Conservation (phyloP, 1,140 invertebrate genomes). For the Ctenoplectra terminalis region DNA sequence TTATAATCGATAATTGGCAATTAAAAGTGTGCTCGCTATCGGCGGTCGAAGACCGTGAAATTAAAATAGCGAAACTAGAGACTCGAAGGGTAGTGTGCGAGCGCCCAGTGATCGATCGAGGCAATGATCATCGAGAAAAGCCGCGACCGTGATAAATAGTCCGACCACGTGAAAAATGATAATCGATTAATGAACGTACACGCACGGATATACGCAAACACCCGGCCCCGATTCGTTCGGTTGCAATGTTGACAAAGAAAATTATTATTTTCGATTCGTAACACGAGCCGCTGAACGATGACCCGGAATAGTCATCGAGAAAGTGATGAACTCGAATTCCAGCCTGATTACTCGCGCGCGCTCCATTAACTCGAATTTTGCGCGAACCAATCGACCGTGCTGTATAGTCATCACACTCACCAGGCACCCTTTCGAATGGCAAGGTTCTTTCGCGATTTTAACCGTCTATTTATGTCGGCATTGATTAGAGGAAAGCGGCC, state of each 20-base stretch:
- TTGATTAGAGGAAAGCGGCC: neutral
- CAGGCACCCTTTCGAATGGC: constrained; percentile 44
- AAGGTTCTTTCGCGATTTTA: constrained; percentile 51
- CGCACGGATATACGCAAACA: neutral
- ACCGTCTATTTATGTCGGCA: constrained; percentile 26
- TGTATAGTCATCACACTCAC: constrained; percentile 55
- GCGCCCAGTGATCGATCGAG: constrained; percentile 22
- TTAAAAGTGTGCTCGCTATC: constrained; percentile 48
- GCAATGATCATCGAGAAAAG: constrained; percentile 38
- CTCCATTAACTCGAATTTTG: constrained; percentile 71
- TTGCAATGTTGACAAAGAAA: constrained; percentile 50
- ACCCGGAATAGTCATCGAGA: constrained; percentile 70
- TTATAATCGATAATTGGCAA: constrained; percentile 56
- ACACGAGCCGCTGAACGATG: constrained; percentile 63
- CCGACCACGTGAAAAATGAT: constrained; percentile 28
- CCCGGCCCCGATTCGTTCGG: neutral
- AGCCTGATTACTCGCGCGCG: constrained; percentile 64
- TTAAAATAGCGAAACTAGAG: constrained; percentile 36
- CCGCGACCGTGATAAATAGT: constrained; percentile 34
- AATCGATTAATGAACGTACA: constrained; percentile 32
- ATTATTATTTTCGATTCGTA: constrained; percentile 69
- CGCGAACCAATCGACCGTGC: constrained; percentile 67
- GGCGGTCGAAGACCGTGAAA: constrained; percentile 29
- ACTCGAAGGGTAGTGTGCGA: neutral
- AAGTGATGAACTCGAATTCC: constrained; percentile 72